phyloP scores from a whole-genome alignment of 2,888 invertebrate species.

The Ophion ventricosus region DNA sequence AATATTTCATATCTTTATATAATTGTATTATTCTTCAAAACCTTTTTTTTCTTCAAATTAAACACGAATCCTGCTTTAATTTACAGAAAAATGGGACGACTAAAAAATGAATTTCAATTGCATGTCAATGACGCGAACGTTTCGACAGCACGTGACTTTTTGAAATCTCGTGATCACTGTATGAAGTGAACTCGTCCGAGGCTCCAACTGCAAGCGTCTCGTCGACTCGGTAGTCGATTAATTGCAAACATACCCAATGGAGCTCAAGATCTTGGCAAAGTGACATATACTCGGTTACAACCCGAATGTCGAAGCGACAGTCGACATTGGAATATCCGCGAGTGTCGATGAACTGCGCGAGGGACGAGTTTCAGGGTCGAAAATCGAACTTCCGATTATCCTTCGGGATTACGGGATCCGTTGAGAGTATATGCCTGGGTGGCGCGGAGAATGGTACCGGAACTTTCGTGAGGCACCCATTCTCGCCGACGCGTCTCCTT shows the following conservation, averaged over 20 bases:
- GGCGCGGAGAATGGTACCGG: constrained; percentile 33
- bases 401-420: constrained; percentile 43
- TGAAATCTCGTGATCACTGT: background rate
- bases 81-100: background rate
- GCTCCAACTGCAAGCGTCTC: background rate
- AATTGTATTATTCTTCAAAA: background rate
- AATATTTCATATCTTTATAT: background rate
- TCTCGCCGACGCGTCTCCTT: constrained; percentile 18
- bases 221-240: background rate
- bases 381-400: constrained; percentile 57
- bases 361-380: constrained; percentile 35
- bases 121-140: background rate
- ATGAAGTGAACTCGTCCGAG: background rate
- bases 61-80: background rate
- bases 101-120: background rate
- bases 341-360: background rate
- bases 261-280: background rate
- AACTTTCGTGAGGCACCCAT: constrained; percentile 45
- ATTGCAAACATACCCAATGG: background rate
- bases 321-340: background rate
- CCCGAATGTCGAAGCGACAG: background rate
- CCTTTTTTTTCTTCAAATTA: background rate
- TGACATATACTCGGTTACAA: background rate
- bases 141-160: background rate
- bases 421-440: background rate